Evolutionary conservation across 2,888 invertebrate genomes (phyloP).

Genomic region (Pterobdella sp.): DNA sequence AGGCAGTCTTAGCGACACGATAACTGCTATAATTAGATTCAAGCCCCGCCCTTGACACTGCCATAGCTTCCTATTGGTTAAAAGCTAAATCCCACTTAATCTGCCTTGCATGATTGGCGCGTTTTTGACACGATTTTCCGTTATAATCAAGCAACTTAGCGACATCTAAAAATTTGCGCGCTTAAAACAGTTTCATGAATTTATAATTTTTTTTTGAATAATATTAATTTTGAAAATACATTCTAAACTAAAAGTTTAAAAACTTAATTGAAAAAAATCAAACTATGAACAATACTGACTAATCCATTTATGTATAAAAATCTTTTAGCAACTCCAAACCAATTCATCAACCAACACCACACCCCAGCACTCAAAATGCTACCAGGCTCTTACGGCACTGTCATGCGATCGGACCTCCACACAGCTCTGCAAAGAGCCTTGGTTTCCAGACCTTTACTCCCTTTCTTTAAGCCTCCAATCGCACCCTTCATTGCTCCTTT

Average conservation of each 20-base stretch:
- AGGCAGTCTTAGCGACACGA: background rate
- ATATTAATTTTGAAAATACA: too few species aligned
- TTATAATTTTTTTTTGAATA: too few species aligned
- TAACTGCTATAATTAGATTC: background rate
- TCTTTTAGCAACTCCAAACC: too few species aligned
- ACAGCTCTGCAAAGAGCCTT: constrained; percentile 21
- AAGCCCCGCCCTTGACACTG: constrained; percentile 1
- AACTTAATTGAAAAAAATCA: too few species aligned
- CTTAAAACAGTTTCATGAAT: too few species aligned
- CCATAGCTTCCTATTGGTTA: background rate
- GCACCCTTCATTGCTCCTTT: background rate
- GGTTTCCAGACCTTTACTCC: constrained; percentile 9
- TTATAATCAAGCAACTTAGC: too few species aligned
- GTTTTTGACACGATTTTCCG: background rate
- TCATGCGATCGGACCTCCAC: constrained; percentile 22
- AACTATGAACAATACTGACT: too few species aligned
- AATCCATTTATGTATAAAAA: too few species aligned
- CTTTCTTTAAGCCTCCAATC: background rate
- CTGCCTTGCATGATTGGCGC: background rate
- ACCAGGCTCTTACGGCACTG: background rate
- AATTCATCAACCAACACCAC: constrained; percentile 1
- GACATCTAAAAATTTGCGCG: too few species aligned
- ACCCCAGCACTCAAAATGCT: constrained; percentile 7
- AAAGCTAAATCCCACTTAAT: background rate
- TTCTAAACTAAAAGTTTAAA: too few species aligned